These are phyloP conservation scores for Labia minor DNA, from an alignment of 2,888 invertebrate species.

Conservation along the genomic window DNA sequence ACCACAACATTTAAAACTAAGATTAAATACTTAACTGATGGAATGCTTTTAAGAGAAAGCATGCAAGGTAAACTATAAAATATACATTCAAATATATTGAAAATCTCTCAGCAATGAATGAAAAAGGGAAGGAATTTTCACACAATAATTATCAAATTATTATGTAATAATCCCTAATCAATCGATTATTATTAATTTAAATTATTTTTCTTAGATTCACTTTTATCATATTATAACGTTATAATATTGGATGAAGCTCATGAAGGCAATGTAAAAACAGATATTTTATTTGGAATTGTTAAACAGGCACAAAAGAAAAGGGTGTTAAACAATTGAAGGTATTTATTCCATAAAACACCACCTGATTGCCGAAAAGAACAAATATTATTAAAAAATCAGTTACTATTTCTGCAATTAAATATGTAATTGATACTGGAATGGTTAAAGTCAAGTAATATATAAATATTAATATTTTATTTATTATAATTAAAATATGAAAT, in stretches of 20 bases:
- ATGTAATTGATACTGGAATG: slow-evolving; percentile 83
- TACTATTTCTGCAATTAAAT: slow-evolving; percentile 64
- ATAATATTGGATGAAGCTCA: slow-evolving; percentile 91
- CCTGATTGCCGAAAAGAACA: slow-evolving; percentile 41
- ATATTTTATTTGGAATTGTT: slow-evolving; percentile 85
- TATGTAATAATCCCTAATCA: not conserved
- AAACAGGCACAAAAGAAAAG: slow-evolving; percentile 67
- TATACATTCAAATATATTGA: too few relatives aligned
- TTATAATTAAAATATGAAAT: not conserved
- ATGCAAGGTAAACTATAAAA: slow-evolving; percentile 43
- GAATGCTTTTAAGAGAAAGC: slow-evolving; percentile 85
- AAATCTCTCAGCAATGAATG: too few relatives aligned
- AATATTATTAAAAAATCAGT: slow-evolving; percentile 51
- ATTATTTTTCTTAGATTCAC: slow-evolving; percentile 43
- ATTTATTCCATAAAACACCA: slow-evolving; percentile 38
- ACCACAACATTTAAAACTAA: slow-evolving; percentile 66
- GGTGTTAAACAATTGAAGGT: slow-evolving; percentile 56
- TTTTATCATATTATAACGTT: slow-evolving; percentile 64
- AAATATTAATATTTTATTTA: not conserved
- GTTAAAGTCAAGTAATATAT: slow-evolving; percentile 67
- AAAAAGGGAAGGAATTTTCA: too few relatives aligned
- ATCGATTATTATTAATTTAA: not conserved
- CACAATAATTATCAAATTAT: not conserved
- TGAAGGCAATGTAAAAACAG: slow-evolving; percentile 87
- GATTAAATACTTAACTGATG: slow-evolving; percentile 88